These are phyloP conservation scores for Onchidella celtica DNA, from an alignment of 2,888 invertebrate species.

Conservation along the genomic window DNA sequence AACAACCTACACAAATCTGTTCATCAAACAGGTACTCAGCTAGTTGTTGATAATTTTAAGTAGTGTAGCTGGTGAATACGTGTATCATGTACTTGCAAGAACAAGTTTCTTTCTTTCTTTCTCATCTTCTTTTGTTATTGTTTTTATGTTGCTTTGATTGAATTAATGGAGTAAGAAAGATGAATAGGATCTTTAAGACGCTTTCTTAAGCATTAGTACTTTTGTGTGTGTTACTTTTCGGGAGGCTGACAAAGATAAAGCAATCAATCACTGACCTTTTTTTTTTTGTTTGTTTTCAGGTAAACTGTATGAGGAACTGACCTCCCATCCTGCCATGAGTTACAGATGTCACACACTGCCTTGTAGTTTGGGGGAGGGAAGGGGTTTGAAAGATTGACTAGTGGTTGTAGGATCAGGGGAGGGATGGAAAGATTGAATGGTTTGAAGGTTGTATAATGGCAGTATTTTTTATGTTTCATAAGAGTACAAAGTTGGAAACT, in stretches of 20 bases:
- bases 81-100: no score
- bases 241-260: no score
- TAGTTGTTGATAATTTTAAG: no score
- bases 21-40: no score
- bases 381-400: background rate
- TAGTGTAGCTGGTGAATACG: no score
- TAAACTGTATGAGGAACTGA: slow-evolving; percentile 57
- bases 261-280: no score
- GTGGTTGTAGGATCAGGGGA: background rate
- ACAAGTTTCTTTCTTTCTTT: background rate
- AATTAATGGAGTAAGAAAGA: background rate
- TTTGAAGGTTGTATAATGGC: no score
- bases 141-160: background rate
- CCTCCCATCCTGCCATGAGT: background rate
- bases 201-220: background rate
- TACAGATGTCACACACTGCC: background rate
- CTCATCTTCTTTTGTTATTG: background rate
- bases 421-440: no score
- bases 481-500: no score
- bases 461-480: no score
- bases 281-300: slow-evolving; percentile 51
- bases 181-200: background rate
- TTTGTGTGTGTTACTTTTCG: background rate
- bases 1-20: no score
- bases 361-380: background rate